Base-by-base conservation (phyloP, 2,888 invertebrate species). In the Tuberolachnus salignus region DNA sequence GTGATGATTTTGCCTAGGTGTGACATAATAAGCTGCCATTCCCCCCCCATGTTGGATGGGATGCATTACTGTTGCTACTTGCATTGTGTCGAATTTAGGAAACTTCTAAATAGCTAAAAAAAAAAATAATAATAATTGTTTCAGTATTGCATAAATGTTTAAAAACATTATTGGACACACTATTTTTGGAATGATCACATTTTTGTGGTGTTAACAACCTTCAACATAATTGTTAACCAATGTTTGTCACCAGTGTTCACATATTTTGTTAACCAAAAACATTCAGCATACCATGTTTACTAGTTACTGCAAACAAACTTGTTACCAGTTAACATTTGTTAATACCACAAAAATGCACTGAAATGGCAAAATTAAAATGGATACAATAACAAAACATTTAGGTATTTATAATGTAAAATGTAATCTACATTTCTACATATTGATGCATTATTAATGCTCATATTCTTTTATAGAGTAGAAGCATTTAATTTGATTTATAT, bases 1-100 rank as follows among this genome's bases (percentile, higher is more conserved):
- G 23, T 67, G 78, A 8, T 69, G 75, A 26, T 67, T 42, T 78
- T 49, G 78, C 16, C 78, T 69, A 23, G 78, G 78, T 63, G 74
- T 66, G 42, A 66, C 74, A 78, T 78, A 78, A 78, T 69, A 78
- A 8, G 78, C 61, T 61, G 78, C 67, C 16, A 78, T 67, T 46
- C 67, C 78, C 3, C 67, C 49, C 16, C 55, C 66, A 59, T 78
- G 78, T 69, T 78, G 78, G 23, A 78, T 67, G 21, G 78, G 51
- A 51, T 78, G 78, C 78, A 78, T 78, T 42, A 69, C 59, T 21
- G 75, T 78, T 59, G 78, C 67, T 34, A 78, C 67, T 78, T 78
- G 78, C 78, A 78, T 78, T 78, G 59, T 59, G 61, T 51, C 26
- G n/a, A 13, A 69, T 78, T 67, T 57, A 67, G 19, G 19, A 75